Percentiles rank a stretch among this genome's conserved stretches.
Conservation (phyloP, 2,113 vertebrate species). For the Stegostoma tigrinum region DNA sequence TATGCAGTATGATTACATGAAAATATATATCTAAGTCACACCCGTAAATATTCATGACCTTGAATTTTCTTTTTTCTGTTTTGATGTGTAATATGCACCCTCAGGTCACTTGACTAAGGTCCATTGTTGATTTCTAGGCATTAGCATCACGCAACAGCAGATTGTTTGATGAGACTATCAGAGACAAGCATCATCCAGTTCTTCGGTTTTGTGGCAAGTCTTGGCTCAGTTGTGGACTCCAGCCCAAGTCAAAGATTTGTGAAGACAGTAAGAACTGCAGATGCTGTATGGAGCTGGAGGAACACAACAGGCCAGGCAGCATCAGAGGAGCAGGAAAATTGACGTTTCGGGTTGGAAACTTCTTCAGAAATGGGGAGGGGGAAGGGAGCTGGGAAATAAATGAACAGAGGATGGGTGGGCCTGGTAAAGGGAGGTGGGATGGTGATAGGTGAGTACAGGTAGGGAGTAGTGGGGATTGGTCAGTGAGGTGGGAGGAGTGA, state of each 20-base stretch:
- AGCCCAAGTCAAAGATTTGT: neutral
- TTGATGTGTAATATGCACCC: neutral
- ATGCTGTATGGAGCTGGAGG: too few relatives aligned
- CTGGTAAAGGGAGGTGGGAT: too few relatives aligned
- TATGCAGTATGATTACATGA: neutral
- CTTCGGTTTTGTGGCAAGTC: neutral
- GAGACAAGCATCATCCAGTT: neutral
- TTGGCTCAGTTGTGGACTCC: neutral
- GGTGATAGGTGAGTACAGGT: too few relatives aligned
- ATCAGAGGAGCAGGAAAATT: too few relatives aligned
- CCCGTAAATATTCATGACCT: neutral
- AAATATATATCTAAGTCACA: neutral
- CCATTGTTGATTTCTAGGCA: neutral
- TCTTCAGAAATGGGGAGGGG: too few relatives aligned
- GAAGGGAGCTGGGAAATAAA: too few relatives aligned
- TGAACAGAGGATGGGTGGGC: too few relatives aligned
- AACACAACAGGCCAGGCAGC: too few relatives aligned
- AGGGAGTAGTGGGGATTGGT: too few relatives aligned
- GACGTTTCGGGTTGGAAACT: too few relatives aligned
- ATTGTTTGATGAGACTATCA: neutral
- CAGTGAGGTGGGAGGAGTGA: too few relatives aligned
- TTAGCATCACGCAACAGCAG: neutral
- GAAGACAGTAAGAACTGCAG: neutral
- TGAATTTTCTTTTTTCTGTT: neutral
- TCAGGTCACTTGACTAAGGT: neutral